phyloP scores from a whole-genome alignment of 1,140 invertebrate genomes.

The Drosophila ficusphila region DNA sequence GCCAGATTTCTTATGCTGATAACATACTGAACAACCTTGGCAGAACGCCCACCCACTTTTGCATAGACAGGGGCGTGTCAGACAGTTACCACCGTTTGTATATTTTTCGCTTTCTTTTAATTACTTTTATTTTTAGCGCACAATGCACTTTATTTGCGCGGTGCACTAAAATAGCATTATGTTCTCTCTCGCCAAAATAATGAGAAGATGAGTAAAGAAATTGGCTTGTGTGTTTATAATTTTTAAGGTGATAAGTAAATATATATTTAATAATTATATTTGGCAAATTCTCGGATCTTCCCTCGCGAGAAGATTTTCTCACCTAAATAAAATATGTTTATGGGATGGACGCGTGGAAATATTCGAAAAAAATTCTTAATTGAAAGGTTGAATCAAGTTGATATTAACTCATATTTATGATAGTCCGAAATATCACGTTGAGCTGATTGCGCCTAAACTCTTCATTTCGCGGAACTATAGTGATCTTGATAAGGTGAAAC shows the following conservation, averaged over 20 bases:
- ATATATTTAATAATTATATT: background rate
- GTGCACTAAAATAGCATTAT: conserved; percentile 45
- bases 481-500: conserved; percentile 25
- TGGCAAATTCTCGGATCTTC: background rate
- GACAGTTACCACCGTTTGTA: background rate
- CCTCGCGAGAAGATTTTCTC: conserved; percentile 1
- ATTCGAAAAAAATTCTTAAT: background rate
- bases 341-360: conserved; percentile 1
- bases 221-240: background rate
- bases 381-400: conserved; percentile 18
- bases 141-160: conserved; percentile 22
- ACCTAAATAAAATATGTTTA: conserved; percentile 17
- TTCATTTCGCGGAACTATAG: conserved; percentile 19
- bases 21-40: conserved; percentile 43
- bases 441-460: conserved; percentile 11
- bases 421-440: conserved; percentile 4
- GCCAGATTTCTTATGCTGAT: conserved; percentile 54
- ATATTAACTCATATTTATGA: background rate
- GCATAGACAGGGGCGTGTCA: conserved; percentile 24
- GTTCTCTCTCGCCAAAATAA: conserved; percentile 6
- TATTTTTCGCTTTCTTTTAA: conserved; percentile 21
- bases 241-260: background rate
- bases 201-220: background rate
- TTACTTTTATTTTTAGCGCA: conserved; percentile 52
- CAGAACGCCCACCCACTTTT: conserved; percentile 1